Conservation (phyloP, 1,140 invertebrate species). For the Dolichoris vasculosae region DNA sequence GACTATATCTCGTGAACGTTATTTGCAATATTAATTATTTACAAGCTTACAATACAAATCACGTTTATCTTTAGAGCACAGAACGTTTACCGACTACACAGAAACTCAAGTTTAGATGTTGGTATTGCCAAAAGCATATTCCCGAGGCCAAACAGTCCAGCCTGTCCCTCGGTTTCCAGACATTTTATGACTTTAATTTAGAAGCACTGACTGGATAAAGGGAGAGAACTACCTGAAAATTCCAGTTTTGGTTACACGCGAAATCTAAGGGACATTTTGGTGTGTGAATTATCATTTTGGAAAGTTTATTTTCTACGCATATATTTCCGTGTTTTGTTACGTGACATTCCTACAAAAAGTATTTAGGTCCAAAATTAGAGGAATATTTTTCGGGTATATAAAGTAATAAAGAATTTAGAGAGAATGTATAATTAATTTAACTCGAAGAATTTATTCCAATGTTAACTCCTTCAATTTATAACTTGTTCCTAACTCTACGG, state of each 20-base stretch:
- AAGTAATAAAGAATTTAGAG: background rate
- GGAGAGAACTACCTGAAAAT: conserved; percentile 56
- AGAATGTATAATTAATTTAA: background rate
- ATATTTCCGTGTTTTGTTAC: background rate
- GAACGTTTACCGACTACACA: background rate
- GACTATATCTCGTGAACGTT: background rate
- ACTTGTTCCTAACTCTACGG: background rate
- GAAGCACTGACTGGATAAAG: conserved; percentile 53
- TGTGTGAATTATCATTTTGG: conserved; percentile 26
- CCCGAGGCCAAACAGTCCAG: conserved; percentile 46
- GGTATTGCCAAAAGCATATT: conserved; percentile 54
- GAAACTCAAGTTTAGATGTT: background rate
- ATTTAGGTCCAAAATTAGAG: too few relatives aligned
- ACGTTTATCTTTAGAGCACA: conserved; percentile 32
- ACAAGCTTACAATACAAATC: conserved; percentile 3
- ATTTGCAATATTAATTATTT: background rate
- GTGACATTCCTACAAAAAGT: background rate
- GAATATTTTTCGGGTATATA: background rate
- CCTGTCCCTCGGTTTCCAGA: conserved; percentile 46
- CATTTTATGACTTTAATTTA: conserved; percentile 72
- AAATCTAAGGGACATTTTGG: conserved; percentile 59
- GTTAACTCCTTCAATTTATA: background rate
- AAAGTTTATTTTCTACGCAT: conserved; percentile 39
- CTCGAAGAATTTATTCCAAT: background rate
- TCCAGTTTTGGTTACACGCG: conserved; percentile 59